These are phyloP conservation scores for Sinodicranocentrus sp. DNA, from an alignment of 2,888 invertebrate species.

Conservation along the genomic window DNA sequence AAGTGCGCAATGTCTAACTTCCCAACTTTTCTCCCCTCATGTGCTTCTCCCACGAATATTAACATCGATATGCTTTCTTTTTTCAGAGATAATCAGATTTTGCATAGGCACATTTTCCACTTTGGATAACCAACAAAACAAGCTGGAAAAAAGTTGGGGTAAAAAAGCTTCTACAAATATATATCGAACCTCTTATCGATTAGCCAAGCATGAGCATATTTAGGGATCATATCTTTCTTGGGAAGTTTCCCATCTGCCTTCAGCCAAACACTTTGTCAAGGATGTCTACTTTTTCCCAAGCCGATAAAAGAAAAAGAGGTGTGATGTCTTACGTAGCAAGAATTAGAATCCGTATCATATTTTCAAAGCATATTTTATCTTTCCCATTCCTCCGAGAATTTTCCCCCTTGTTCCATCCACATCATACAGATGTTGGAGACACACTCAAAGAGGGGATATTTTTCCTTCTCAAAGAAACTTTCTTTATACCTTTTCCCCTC, in stretches of 20 bases:
- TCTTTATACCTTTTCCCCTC: too few relatives aligned
- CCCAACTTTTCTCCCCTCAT: too few relatives aligned
- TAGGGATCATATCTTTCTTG: constrained; percentile 15
- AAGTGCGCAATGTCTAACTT: constrained; percentile 3
- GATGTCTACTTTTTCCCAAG: not conserved
- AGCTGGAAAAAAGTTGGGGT: not conserved
- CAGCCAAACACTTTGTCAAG: not conserved
- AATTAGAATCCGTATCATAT: constrained; percentile 18
- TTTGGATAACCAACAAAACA: not conserved
- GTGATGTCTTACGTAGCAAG: constrained; percentile 12
- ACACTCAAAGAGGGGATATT: not conserved
- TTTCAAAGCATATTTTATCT: not conserved
- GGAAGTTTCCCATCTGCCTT: constrained; percentile 18
- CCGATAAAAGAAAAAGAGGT: not conserved
- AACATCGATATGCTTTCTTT: not conserved
- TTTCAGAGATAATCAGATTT: constrained; percentile 10
- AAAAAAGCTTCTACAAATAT: too few relatives aligned
- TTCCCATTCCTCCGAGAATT: constrained; percentile 10
- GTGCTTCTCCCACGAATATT: constrained; percentile 20
- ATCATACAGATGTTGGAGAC: not conserved
- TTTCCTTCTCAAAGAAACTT: too few relatives aligned
- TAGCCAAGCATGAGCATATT: not conserved
- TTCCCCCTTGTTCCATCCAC: not conserved
- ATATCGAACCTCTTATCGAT: constrained; percentile 13
- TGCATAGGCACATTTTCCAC: not conserved